Evolutionary conservation across 2,888 invertebrate genomes (phyloP).

Genomic region (Ditylenchus weischeri): DNA sequence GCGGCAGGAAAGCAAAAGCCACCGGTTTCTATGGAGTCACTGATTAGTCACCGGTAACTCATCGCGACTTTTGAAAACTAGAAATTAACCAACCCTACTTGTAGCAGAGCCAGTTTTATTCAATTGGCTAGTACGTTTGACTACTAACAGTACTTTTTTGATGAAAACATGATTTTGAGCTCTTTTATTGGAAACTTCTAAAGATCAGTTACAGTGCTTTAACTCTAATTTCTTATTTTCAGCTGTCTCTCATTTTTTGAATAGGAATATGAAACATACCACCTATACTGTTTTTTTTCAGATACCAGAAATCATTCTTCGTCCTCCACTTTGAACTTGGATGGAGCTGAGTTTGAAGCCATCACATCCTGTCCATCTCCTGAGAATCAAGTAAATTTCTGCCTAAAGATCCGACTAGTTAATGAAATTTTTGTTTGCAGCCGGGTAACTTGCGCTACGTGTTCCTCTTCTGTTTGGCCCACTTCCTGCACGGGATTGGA

Average conservation of each 20-base stretch:
- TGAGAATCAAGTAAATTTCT: conserved; percentile 42
- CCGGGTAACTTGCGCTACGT: conserved; percentile 50
- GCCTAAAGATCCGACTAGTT: too few species aligned
- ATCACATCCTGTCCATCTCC: conserved; percentile 40
- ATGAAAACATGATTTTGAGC: neutral
- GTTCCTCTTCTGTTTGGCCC: conserved; percentile 73
- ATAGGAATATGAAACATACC: neutral
- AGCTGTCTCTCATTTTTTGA: neutral
- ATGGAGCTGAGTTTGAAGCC: conserved; percentile 31
- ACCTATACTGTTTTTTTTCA: neutral
- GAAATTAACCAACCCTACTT: too few species aligned
- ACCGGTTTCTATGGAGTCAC: too few species aligned
- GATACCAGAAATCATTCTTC: conserved; percentile 8
- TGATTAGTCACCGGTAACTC: too few species aligned
- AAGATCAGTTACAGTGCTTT: too few species aligned
- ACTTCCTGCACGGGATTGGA: conserved; percentile 80
- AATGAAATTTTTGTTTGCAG: conserved; percentile 12
- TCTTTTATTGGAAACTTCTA: too few species aligned
- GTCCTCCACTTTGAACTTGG: neutral
- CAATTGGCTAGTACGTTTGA: too few species aligned
- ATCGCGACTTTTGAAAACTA: too few species aligned
- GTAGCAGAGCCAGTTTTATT: too few species aligned
- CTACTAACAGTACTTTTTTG: too few species aligned
- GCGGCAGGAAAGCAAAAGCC: too few species aligned
- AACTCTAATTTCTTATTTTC: too few species aligned